These are phyloP conservation scores for Acestrorhynchus altus DNA, from an alignment of 2,797 vertebrate species.

Conservation along the genomic window DNA sequence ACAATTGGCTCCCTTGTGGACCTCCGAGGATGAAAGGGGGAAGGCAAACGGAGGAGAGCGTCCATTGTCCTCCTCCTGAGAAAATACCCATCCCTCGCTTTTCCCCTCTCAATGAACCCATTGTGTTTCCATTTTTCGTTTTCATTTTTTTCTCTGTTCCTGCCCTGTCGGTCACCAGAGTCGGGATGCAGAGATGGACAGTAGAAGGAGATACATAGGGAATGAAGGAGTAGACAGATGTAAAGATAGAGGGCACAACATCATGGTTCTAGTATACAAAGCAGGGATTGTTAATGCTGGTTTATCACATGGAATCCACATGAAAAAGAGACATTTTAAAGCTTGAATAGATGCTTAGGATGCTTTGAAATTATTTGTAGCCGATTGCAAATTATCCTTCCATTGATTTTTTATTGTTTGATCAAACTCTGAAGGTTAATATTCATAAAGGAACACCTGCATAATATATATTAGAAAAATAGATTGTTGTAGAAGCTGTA, in stretches of 20 bases:
- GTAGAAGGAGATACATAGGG: not conserved
- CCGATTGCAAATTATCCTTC: too few species aligned
- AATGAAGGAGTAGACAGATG: not conserved
- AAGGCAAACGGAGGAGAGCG: constrained; percentile 75
- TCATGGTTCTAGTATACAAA: not conserved
- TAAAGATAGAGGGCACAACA: not conserved
- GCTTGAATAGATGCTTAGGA: not conserved
- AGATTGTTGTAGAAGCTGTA: too few species aligned
- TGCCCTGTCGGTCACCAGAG: constrained; percentile 11
- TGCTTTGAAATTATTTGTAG: too few species aligned
- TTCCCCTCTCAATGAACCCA: constrained; percentile 77
- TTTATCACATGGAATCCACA: not conserved
- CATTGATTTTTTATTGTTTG: too few species aligned
- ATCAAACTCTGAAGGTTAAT: too few species aligned
- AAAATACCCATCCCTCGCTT: constrained; percentile 76
- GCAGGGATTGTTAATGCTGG: not conserved
- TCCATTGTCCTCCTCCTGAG: constrained; percentile 79
- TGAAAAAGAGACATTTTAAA: not conserved
- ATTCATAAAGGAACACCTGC: too few species aligned
- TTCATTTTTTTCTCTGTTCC: constrained; percentile 1
- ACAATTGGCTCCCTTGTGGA: constrained; percentile 81
- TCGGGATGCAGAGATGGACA: constrained; percentile 3
- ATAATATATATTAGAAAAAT: too few species aligned
- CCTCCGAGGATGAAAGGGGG: constrained; percentile 73
- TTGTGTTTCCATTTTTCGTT: constrained; percentile 63